Evolutionary conservation across 2,888 invertebrate species (phyloP).

Genomic region (Andrena dorsata): DNA sequence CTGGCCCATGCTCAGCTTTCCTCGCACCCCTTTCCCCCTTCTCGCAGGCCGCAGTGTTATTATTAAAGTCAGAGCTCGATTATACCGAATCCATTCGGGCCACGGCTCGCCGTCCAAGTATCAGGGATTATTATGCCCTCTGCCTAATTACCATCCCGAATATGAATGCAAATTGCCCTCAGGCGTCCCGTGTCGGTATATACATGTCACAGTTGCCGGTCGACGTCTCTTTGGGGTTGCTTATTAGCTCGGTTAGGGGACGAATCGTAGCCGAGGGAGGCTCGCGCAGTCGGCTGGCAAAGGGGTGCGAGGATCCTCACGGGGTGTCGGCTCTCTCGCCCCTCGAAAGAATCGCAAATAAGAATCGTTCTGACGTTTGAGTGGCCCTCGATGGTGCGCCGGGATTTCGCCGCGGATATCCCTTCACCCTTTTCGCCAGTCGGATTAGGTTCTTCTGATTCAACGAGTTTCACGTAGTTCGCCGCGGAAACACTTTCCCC

Average conservation of each 20-base stretch:
- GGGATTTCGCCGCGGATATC: conserved; percentile 77
- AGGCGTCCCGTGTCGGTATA: conserved; percentile 63
- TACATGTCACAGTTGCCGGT: conserved; percentile 73
- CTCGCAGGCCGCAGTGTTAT: conserved; percentile 60
- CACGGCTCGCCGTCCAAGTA: conserved; percentile 66
- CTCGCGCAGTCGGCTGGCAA: conserved; percentile 25
- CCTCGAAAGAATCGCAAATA: conserved; percentile 79
- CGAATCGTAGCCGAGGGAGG: conserved; percentile 66
- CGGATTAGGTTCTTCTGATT: conserved; percentile 59
- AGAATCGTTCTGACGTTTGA: conserved; percentile 74
- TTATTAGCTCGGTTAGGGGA: conserved; percentile 82
- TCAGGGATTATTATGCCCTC: conserved; percentile 81
- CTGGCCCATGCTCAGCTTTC: neutral
- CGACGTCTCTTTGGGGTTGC: conserved; percentile 80
- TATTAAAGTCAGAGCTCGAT: conserved; percentile 70
- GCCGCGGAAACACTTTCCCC: conserved; percentile 45
- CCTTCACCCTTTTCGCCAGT: conserved; percentile 47
- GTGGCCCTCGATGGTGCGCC: conserved; percentile 71
- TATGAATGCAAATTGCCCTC: conserved; percentile 81
- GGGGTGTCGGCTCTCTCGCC: conserved; percentile 68
- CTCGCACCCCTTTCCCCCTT: conserved; percentile 12
- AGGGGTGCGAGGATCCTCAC: conserved; percentile 55
- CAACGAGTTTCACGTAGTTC: conserved; percentile 54
- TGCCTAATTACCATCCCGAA: conserved; percentile 83
- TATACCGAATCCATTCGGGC: conserved; percentile 64